Evolutionary conservation across 2,888 invertebrate species (phyloP), one percentile per base, ranked within the genome.

Genomic region (Parthenolecanium corni): DNA sequence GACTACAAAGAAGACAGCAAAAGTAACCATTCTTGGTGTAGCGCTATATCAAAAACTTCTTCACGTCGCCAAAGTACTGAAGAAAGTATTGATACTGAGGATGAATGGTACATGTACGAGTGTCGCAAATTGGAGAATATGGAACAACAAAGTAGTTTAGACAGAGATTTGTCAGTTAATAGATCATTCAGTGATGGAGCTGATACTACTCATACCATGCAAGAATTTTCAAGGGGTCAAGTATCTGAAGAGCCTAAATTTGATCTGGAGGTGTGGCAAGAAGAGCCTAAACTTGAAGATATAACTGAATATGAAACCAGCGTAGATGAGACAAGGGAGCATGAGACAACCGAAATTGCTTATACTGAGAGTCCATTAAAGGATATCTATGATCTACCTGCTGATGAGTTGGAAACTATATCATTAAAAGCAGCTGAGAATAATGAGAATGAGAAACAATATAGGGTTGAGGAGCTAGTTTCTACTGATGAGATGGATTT

Each of bases 41-140:
- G 90, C 69, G 84, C 88, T 0, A 49, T 61, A 49, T 91, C 90
- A 0, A 77, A 87, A 68, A 85, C 87, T 1, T 90, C 90, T 1
- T 90, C 90, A 0, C 78, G 91, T 67, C 79, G 91, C 56, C 91
- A 92, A 75, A 90, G 90, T 71, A 91, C 91, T 0, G 92, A 92
- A 75, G 91, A 91, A 69, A 89, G 89, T 70, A 91, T 92, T 64
- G 92, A 92, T 72, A 89, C 89, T 24, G 92, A 92, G 74, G 92
- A 92, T 71, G 91, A 92, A 73, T 92, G 91, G 85, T 92, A 90
- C 70, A 88, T 89, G 69, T 90, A 92, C 72, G 91, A 92, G 72
- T 73, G 91, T 64, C 77, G 88, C 62, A 89, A 91, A 73, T 74
- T 92, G 38, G 89, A 92, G 74, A 88, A 90, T 74, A 79, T 91